These are phyloP conservation scores for Phasianus colchicus DNA, from an alignment of 2,113 vertebrate genomes.

Conservation along the genomic window DNA sequence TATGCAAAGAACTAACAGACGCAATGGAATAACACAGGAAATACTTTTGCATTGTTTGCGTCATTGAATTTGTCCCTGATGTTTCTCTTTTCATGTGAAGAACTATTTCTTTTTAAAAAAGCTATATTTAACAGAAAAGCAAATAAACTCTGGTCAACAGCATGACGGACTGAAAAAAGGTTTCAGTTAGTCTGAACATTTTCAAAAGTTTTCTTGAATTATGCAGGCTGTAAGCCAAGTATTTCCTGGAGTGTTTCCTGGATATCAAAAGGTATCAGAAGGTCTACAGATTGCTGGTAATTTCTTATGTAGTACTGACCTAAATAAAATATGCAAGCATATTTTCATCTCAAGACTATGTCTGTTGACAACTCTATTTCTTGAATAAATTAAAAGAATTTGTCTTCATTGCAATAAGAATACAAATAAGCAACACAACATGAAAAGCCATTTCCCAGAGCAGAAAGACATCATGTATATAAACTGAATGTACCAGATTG, in stretches of 20 bases:
- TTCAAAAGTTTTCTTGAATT: conserved; percentile 17
- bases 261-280: not conserved
- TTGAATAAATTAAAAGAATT: not conserved
- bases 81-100: conserved; percentile 10
- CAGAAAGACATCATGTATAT: not conserved
- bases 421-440: not conserved
- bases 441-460: not conserved
- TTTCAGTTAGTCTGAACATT: not conserved
- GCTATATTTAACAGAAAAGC: conserved; percentile 13
- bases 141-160: conserved; percentile 15
- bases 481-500: not conserved
- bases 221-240: not conserved
- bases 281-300: not conserved
- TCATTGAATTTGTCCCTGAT: not conserved
- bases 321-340: not conserved
- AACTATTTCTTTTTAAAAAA: not conserved
- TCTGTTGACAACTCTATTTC: not conserved
- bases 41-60: not conserved
- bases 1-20: conserved; percentile 21
- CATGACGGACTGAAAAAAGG: not conserved
- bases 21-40: conserved; percentile 28
- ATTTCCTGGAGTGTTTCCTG: not conserved
- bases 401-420: not conserved
- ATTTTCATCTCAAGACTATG: not conserved
- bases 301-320: not conserved